Base-by-base conservation (phyloP, 2,888 invertebrate species). In the Cerceris rybyensis region DNA sequence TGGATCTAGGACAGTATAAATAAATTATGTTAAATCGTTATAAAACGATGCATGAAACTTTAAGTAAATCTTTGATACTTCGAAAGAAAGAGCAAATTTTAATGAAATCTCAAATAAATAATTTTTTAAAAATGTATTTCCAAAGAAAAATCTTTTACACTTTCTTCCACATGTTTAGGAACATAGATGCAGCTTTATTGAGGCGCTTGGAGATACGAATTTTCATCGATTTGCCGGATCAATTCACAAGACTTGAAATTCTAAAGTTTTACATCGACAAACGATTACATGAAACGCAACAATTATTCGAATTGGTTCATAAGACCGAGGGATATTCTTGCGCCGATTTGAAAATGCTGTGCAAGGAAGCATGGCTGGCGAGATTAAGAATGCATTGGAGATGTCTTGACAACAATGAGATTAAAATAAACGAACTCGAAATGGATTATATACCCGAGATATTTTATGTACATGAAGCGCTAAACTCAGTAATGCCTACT, bases 291-390 rank as follows among this genome's bases (percentile, higher is more conserved):
- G 89, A 92, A 0, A 90, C 93, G 16, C 88, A 92, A 5, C 93
- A 94, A 70, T 93, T 94, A 55, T 83, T 91, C 5, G 90, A 93
- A 46, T 87, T 96, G 82, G 93, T 95, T 0, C 85, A 91, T 6
- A 89, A 93, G 68, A 97, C 97, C 0, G 94, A 95, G 13, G 95
- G 96, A 5, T 98, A 97, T 90, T 97, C 98, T 0, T 98, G 98
- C 0, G 97, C 97, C 11, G 98, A 98, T 90, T 95, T 98, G 63
- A 96, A 96, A 87, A 93, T 96, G 81, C 95, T 97, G 43, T 97
- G 97, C 90, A 98, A 98, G 92, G 98, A 98, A 93, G 96, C 97
- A 0, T 95, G 96, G 71, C 98, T 98, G 97, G 93, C 94, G 42
- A 95, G 95, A 41, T 94, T 98, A 39, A 94, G 98, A 88, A 96